Percentiles rank a stretch among this genome's conserved stretches.
Conservation (phyloP, 2,888 invertebrate genomes). For the Tetragnatha montana region DNA sequence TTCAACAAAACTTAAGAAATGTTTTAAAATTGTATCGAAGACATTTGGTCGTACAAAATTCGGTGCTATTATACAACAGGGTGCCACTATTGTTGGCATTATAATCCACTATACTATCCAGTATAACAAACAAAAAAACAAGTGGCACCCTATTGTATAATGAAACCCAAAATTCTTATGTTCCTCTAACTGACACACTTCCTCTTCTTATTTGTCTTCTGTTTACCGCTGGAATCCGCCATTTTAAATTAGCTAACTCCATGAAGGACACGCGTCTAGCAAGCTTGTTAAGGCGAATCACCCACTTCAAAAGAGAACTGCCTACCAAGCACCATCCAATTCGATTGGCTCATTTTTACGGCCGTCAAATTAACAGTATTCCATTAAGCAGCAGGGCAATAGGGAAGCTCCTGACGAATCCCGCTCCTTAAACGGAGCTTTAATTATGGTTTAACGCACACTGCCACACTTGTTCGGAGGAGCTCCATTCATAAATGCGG, state of each 20-base stretch:
- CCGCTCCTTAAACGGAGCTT: conserved; percentile 34
- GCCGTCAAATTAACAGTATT: not conserved
- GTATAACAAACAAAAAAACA: too few relatives aligned
- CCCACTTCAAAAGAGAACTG: not conserved
- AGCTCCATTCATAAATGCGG: conserved; percentile 33
- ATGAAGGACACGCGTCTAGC: not conserved
- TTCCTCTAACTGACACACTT: too few relatives aligned
- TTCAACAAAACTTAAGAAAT: too few relatives aligned
- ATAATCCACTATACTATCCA: too few relatives aligned
- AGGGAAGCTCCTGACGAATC: conserved; percentile 31
- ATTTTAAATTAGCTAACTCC: not conserved
- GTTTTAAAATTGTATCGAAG: too few relatives aligned
- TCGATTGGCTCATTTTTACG: not conserved
- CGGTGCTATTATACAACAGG: too few relatives aligned
- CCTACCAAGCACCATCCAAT: not conserved
- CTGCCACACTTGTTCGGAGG: not conserved
- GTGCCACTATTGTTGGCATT: too few relatives aligned
- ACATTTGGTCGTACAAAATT: too few relatives aligned
- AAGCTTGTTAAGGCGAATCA: not conserved
- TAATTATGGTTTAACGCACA: conserved; percentile 50
- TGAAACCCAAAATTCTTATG: too few relatives aligned
- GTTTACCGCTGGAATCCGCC: too few relatives aligned
- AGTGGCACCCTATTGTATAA: too few relatives aligned
- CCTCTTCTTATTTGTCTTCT: too few relatives aligned
- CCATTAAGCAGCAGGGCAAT: not conserved